Percentiles rank a stretch among this genome's conserved stretches.
Conservation (phyloP, 2,797 vertebrate genomes). For the Alectoris magna region DNA sequence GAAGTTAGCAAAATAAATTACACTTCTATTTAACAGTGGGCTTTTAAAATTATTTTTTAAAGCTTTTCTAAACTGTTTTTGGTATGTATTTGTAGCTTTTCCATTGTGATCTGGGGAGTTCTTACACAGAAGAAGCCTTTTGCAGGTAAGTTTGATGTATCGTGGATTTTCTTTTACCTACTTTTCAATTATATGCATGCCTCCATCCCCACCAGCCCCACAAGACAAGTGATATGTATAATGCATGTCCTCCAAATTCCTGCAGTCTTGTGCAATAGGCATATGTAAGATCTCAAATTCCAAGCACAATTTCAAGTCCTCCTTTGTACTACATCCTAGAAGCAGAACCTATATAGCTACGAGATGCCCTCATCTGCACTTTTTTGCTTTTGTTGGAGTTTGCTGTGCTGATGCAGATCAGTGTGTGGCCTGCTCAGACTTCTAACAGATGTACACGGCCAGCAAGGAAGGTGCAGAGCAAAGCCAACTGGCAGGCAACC, state of each 20-base stretch:
- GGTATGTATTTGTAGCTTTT: constrained; percentile 82
- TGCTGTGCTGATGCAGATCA: background rate
- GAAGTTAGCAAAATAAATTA: background rate
- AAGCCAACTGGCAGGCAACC: background rate
- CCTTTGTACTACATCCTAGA: background rate
- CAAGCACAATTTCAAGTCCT: background rate
- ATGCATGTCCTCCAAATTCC: background rate
- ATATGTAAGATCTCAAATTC: background rate
- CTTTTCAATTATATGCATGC: fast-evolving
- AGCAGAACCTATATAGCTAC: background rate
- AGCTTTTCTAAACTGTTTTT: background rate
- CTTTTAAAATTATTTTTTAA: background rate
- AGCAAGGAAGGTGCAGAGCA: background rate
- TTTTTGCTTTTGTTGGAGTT: background rate
- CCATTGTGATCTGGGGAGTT: constrained; percentile 96
- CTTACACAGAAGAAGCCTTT: constrained; percentile 98
- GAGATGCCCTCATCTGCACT: background rate
- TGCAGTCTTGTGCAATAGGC: background rate
- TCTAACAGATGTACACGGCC: background rate
- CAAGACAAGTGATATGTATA: background rate
- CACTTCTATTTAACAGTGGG: fast-evolving
- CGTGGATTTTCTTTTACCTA: background rate
- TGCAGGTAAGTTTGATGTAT: constrained; percentile 83
- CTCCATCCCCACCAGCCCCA: background rate
- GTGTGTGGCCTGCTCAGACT: background rate